Percentiles rank a stretch among this genome's conserved stretches.
Conservation (phyloP, 2,888 invertebrate species). For the Salticus scenicus region DNA sequence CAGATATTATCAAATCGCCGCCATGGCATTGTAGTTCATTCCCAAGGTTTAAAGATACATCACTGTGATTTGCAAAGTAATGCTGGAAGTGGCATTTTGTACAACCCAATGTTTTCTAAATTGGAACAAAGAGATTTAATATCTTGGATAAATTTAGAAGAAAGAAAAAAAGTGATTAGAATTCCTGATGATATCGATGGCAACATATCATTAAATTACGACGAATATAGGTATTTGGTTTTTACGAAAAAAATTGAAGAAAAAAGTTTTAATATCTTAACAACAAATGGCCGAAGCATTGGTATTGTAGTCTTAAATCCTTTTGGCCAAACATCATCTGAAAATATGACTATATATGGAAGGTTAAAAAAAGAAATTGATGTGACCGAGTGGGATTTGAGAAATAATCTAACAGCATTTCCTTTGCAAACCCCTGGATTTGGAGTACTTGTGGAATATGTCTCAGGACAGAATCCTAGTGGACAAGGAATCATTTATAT, state of each 20-base stretch:
- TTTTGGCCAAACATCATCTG: constrained; percentile 89
- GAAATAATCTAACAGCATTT: constrained; percentile 90
- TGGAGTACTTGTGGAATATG: constrained; percentile 86
- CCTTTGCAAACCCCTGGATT: constrained; percentile 77
- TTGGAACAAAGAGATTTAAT: constrained; percentile 91
- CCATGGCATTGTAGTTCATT: constrained; percentile 92
- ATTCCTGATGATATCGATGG: constrained; percentile 43
- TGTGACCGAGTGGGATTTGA: constrained; percentile 81
- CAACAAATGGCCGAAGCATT: constrained; percentile 76
- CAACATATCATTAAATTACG: constrained; percentile 29
- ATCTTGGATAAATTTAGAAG: constrained; percentile 84
- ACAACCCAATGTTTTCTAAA: constrained; percentile 90
- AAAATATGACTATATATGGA: constrained; percentile 87
- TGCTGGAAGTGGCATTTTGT: constrained; percentile 89
- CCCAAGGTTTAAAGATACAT: constrained; percentile 87
- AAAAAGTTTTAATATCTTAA: constrained; percentile 60
- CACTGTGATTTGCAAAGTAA: constrained; percentile 79
- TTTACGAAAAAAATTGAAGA: constrained; percentile 21
- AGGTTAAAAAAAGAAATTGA: constrained; percentile 76
- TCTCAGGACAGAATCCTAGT: constrained; percentile 85
- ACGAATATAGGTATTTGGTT: constrained; percentile 46
- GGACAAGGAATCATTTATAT: constrained; percentile 89
- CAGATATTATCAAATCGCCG: constrained; percentile 83
- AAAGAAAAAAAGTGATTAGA: constrained; percentile 36
- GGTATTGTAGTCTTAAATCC: constrained; percentile 94